Base-by-base conservation (phyloP, 2,797 vertebrate genomes). In the Pseudochirops cupreus region DNA sequence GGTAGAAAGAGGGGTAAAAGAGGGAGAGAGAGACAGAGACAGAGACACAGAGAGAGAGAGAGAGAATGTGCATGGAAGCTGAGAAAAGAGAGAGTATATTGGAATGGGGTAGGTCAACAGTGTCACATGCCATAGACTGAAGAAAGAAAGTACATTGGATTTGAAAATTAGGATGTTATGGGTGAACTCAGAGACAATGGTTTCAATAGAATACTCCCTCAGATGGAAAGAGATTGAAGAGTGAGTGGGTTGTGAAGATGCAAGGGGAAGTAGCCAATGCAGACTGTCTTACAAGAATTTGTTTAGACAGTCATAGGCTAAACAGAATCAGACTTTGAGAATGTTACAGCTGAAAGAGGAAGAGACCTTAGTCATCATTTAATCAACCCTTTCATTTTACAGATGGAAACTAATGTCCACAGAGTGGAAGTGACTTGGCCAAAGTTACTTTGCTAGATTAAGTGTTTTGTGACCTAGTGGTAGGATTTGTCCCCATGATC, bases 381-480 rank as follows among this genome's bases (percentile, higher is more conserved):
- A 93, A 93, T 31, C 12, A 96, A 91, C 1, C 28, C 90, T 91
- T 74, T 21, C 67, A 82, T 93, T 74, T 94, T 94, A 91, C 56
- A 93, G 94, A n/a, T 26, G 39, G 56, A 56, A 92, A 67, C 33
- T 50, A 67, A 91, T 97, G 33, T 10, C 16, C n/a, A 90, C n/a
- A 89, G 39, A 90, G 55, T 92, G 33, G 74, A 90, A 95, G 46
- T 87, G 57, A 90, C 56, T 90, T 95, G 7, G 13, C 52, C n/a
- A n/a, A 52, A 16, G 33, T 39, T 21, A 0, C 13, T 0, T 92
- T 9, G 24, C 10, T 94, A 93, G 54, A 28, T 91, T 16, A 62
- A 92, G 1, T 18, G 6, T 91, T 29, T n/a, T 59, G 4, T 93
- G 57, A 96, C 52, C 62, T 58, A 91, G 82, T 95, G 56, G 33